These are phyloP conservation scores for Conops quadrifasciatus DNA, from an alignment of 2,888 invertebrate genomes.

Conservation along the genomic window DNA sequence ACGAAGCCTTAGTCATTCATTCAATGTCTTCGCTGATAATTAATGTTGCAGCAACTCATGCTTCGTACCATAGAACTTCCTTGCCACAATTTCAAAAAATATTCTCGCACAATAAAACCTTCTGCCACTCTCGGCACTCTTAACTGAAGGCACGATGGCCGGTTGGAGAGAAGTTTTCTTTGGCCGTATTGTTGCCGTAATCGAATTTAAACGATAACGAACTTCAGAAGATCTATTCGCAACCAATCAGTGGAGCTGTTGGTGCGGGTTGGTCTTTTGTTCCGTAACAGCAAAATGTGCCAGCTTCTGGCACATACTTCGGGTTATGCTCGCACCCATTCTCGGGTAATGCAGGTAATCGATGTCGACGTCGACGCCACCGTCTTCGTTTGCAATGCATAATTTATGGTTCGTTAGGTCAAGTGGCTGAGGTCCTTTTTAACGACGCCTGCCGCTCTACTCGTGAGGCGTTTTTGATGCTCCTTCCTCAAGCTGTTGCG, in stretches of 20 bases:
- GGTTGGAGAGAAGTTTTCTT: background rate
- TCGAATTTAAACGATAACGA: constrained; percentile 56
- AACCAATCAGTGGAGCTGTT: constrained; percentile 15
- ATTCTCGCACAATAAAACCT: too few relatives aligned
- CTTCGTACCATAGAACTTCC: background rate
- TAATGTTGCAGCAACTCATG: background rate
- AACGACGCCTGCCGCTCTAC: background rate
- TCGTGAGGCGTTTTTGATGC: background rate
- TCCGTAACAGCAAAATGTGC: constrained; percentile 32
- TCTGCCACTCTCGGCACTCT: too few relatives aligned
- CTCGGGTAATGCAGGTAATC: constrained; percentile 47
- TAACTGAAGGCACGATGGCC: too few relatives aligned
- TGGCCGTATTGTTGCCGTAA: constrained; percentile 43
- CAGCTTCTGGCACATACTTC: constrained; percentile 35
- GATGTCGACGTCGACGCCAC: constrained; percentile 55
- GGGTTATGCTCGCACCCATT: too few relatives aligned
- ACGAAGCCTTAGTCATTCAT: background rate
- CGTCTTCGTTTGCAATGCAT: too few relatives aligned
- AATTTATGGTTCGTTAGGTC: constrained; percentile 65
- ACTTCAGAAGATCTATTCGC: constrained; percentile 35
- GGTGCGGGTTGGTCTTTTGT: constrained; percentile 46
- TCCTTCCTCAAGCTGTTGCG: constrained; percentile 29
- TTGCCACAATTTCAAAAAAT: too few relatives aligned
- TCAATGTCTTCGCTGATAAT: background rate
- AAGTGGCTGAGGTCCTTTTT: constrained; percentile 45